Evolutionary conservation across 2,888 invertebrate species (phyloP), one percentile per base, ranked within the genome.

Genomic region (Agonopterix heracliana): DNA sequence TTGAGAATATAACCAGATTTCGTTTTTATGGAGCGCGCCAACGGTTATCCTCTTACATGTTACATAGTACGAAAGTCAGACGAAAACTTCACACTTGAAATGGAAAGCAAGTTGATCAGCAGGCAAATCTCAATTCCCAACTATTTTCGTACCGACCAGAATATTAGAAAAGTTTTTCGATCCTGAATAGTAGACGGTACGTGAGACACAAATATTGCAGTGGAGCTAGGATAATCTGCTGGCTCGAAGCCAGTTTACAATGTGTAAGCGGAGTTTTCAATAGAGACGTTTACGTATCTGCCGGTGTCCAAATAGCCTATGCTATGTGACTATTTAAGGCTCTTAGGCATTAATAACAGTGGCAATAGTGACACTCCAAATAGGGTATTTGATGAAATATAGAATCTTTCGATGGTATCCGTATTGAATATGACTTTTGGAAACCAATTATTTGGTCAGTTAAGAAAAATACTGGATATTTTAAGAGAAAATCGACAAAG

Each of bases 121-220:
- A 49, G 43, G 71, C 70, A 71, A 74, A 77, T 74, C 68, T 67
- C 64, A 57, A 60, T 57, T 63, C 54, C 60, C 60, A 69, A 71
- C 71, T 77, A 75, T 77, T 71, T 77, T 71, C 74, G 65, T 68
- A 71, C 68, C 70, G 63, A 71, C 73, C 66, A 68, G 77, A 83
- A 85, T 86, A 86, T 86, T 83, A 85, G 82, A 85, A 87, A 87
- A 87, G 82, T 86, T 87, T 86, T 85, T 82, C 86, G 78, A 84
- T 84, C 74, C 78, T 74, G 78, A 81, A 86, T 81, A 76, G 74
- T 75, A 70, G 63, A 60, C 66, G 68, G 64, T 76, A 84, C 78
- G 81, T 80, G 82, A 80, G 82, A 82, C 78, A 81, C 79, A 81
- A 84, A 82, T 83, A 83, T 83, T 79, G 80, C 81, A 73, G 65